Conservation (phyloP, 2,113 vertebrate genomes). For the Centropus unirufus region DNA sequence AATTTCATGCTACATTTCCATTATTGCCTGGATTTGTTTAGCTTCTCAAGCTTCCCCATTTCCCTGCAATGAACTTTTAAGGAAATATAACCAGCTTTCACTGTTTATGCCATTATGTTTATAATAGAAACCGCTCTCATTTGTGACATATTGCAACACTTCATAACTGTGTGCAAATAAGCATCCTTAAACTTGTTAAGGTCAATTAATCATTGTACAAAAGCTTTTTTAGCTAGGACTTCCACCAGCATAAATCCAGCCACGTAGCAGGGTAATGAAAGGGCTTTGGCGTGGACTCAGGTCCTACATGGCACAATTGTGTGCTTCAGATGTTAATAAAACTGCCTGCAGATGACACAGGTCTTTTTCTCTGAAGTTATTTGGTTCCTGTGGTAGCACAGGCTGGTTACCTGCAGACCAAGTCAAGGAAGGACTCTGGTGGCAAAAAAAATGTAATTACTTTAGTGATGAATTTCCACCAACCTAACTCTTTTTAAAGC, state of each 20-base stretch:
- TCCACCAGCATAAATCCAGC: constrained; percentile 44
- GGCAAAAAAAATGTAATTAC: not conserved
- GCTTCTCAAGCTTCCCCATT: constrained; percentile 87
- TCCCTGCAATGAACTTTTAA: constrained; percentile 86
- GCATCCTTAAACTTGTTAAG: constrained; percentile 81
- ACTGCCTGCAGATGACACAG: not conserved
- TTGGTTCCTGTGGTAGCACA: not conserved
- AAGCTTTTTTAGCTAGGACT: constrained; percentile 59
- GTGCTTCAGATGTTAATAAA: constrained; percentile 46
- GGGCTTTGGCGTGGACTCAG: not conserved
- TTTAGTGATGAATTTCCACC: not conserved
- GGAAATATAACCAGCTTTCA: constrained; percentile 83
- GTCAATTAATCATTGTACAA: constrained; percentile 83
- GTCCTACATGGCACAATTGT: constrained; percentile 14
- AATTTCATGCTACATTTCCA: constrained; percentile 99
- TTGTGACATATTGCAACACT: constrained; percentile 81
- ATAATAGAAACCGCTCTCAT: constrained; percentile 79
- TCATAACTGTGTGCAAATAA: constrained; percentile 83
- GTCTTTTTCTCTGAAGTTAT: constrained; percentile 35
- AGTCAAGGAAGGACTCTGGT: not conserved
- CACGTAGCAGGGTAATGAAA: not conserved
- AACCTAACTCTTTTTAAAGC: not conserved
- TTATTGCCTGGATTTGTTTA: constrained; percentile 98
- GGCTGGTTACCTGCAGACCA: not conserved
- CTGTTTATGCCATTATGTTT: constrained; percentile 74